These are phyloP conservation scores for Chlorocebus sabaeus DNA, from an alignment of 2,113 vertebrate species.

Conservation along the genomic window DNA sequence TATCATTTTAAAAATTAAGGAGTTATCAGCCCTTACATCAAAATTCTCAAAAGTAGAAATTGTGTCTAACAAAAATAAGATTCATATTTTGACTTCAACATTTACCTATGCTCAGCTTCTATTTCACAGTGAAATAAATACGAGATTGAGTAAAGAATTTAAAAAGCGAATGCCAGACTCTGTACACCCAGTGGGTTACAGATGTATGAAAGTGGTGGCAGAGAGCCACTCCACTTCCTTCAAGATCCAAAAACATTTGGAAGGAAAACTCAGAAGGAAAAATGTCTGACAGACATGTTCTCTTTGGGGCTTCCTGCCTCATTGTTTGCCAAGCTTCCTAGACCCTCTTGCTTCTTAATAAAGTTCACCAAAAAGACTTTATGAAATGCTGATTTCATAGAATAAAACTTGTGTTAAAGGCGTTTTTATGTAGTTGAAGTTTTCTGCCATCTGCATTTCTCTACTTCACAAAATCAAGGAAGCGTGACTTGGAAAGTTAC, in stretches of 20 bases:
- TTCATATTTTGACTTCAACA: slow-evolving; percentile 61
- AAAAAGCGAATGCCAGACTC: slow-evolving; percentile 52
- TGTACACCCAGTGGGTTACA: slow-evolving; percentile 62
- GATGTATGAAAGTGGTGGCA: slow-evolving; percentile 65
- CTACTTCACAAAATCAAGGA: slow-evolving; percentile 32
- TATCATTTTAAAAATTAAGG: slow-evolving; percentile 10
- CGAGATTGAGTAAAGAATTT: slow-evolving; percentile 61
- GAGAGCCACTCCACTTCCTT: slow-evolving; percentile 48
- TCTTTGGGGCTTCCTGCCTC: slow-evolving; percentile 70
- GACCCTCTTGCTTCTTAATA: slow-evolving; percentile 38
- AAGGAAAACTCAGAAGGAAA: slow-evolving; percentile 66
- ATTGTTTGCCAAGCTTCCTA: slow-evolving; percentile 48
- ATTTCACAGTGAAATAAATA: slow-evolving; percentile 71
- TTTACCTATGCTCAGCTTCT: slow-evolving; percentile 56
- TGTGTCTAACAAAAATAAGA: slow-evolving; percentile 63
- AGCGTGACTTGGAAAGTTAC: slow-evolving; percentile 22
- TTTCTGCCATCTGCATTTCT: slow-evolving; percentile 44
- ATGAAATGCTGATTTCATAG: slow-evolving; percentile 49
- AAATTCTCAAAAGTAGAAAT: slow-evolving; percentile 57
- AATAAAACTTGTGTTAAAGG: background rate
- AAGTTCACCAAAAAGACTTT: slow-evolving; percentile 61
- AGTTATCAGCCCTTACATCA: slow-evolving; percentile 34
- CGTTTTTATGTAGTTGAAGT: slow-evolving; percentile 40
- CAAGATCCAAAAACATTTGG: slow-evolving; percentile 59
- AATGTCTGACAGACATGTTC: slow-evolving; percentile 58